Conservation (phyloP, 2,888 invertebrate genomes). For the Pycnomerus fuliginosus region DNA sequence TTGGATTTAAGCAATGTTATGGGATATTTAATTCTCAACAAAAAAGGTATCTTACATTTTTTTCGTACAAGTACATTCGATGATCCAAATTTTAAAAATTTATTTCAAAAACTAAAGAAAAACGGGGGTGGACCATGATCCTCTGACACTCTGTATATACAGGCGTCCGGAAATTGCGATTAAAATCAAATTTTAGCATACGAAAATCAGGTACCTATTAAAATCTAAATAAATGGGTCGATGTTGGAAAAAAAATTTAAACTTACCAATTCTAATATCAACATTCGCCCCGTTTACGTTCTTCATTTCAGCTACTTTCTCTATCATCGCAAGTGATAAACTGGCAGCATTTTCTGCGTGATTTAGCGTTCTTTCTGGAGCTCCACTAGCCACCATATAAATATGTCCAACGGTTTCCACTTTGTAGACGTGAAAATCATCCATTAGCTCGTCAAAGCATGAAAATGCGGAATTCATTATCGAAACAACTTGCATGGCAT, state of each 20-base stretch:
- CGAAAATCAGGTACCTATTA: too few relatives aligned
- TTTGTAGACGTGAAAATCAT: slow-evolving; percentile 82
- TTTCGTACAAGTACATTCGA: too few relatives aligned
- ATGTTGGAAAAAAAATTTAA: too few relatives aligned
- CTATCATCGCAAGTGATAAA: slow-evolving; percentile 70
- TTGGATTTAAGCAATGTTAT: too few relatives aligned
- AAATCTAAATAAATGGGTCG: too few relatives aligned
- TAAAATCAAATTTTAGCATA: too few relatives aligned
- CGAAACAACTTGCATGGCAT: slow-evolving; percentile 73
- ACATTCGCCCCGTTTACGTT: slow-evolving; percentile 57
- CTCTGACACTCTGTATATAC: too few relatives aligned
- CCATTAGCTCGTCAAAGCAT: slow-evolving; percentile 77
- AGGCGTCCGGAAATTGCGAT: too few relatives aligned
- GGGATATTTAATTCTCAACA: too few relatives aligned
- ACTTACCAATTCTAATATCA: slow-evolving; percentile 62
- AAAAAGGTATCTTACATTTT: not conserved
- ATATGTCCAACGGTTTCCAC: slow-evolving; percentile 87
- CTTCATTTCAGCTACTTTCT: slow-evolving; percentile 64
- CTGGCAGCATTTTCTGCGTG: slow-evolving; percentile 78
- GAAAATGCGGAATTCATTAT: slow-evolving; percentile 84
- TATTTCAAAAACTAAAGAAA: too few relatives aligned
- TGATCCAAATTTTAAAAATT: too few relatives aligned
- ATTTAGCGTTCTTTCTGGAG: slow-evolving; percentile 70
- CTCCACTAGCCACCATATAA: slow-evolving; percentile 89
- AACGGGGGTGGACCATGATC: too few relatives aligned